Evolutionary conservation across 2,797 vertebrate genomes (phyloP), one percentile per base, ranked within the genome.

Genomic region (Mionectes olivaceus): DNA sequence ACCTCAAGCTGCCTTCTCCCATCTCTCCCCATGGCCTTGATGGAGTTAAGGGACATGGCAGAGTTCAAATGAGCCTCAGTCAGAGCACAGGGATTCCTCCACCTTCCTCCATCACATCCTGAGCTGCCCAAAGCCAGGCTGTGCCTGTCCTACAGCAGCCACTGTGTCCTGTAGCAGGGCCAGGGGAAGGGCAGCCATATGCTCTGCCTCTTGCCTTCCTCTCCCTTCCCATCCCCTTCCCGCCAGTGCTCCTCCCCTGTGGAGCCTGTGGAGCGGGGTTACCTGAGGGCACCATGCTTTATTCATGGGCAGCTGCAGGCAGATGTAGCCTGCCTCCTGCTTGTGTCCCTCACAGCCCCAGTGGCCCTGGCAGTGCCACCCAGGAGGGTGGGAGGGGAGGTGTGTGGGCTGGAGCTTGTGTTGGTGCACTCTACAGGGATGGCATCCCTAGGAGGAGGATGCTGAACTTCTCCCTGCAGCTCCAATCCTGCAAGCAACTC

Each of bases 211-310:
- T 60, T 14, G 9, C 85, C 37, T 56, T 55, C 53, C n/a, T 55
- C 68, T 71, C n/a, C 50, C 53, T 93, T 32, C 46, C 63, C 43
- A 1, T 50, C 46, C 47, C 41, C 46, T 75, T 67, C 57, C 63
- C 32, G 1, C 57, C 43, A 28, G 13, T 0, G 3, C 61, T 89
- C 24, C 57, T 59, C 44, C 55, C 59, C 3, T 35, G 35, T 35
- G 35, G 35, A 3, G 44, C 33, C 70, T 9, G 76, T 37, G 23
- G 22, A 12, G 37, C 0, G 0, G 85, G 93, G 84, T 96, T 46
- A 75, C 85, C 86, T 23, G 14, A 86, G 94, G 93, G 82, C 81
- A 87, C 55, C 33, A 14, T 75, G 63, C 75, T 78, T 93, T 82
- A 64, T 80, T 90, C 75, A 57, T 43, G 35, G 52, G n/a, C 71